Evolutionary conservation across 2,888 invertebrate species (phyloP).

Genomic region (Protonemura montana): DNA sequence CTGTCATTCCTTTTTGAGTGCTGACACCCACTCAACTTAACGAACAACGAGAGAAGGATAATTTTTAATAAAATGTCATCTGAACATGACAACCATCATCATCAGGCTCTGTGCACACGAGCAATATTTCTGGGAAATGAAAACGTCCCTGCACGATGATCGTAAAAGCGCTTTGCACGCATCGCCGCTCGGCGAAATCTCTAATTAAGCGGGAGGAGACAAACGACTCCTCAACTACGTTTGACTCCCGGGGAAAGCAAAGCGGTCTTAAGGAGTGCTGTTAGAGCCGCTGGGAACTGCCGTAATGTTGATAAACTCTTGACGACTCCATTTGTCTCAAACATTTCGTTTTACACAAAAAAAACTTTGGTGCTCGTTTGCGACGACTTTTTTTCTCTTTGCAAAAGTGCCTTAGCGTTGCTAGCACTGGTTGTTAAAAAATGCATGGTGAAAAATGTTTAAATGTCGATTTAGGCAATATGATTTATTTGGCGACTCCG

Average conservation of each 20-base stretch:
- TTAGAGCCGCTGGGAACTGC: neutral
- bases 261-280: neutral
- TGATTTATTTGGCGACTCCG: neutral
- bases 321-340: slow-evolving; percentile 20
- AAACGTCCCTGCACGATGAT: neutral
- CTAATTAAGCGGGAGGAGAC: slow-evolving; percentile 20
- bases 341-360: slow-evolving; percentile 1
- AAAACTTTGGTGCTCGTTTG: neutral
- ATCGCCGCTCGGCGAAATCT: slow-evolving; percentile 1
- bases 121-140: neutral
- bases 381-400: neutral
- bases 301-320: slow-evolving; percentile 13
- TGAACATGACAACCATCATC: slow-evolving; percentile 12
- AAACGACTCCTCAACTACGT: slow-evolving; percentile 20
- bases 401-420: neutral
- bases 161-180: neutral
- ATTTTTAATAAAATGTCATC: slow-evolving; percentile 12
- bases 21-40: slow-evolving; percentile 12
- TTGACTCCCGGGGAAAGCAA: neutral
- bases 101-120: neutral
- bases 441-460: neutral
- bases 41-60: neutral
- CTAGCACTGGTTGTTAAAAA: neutral
- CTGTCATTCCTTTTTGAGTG: slow-evolving; percentile 7
- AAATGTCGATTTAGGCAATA: neutral